These are phyloP conservation scores for Aporophyla nigra DNA, from an alignment of 2,888 invertebrate genomes.

Conservation along the genomic window DNA sequence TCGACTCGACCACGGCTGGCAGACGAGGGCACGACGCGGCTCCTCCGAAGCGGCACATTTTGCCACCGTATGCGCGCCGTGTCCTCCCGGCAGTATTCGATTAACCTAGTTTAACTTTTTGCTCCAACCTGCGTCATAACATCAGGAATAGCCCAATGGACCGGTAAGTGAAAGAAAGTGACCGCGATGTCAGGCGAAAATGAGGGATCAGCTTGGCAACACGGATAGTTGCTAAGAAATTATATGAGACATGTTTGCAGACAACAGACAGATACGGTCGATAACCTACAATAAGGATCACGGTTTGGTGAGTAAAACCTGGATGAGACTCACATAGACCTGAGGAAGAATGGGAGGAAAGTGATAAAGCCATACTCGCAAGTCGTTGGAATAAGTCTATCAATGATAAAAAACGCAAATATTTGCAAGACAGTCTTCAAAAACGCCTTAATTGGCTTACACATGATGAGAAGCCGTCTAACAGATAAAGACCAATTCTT, in stretches of 20 bases:
- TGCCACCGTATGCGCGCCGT: too few relatives aligned
- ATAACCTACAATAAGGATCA: not conserved
- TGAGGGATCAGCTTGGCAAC: not conserved
- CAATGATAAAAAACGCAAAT: not conserved
- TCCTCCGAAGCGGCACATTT: too few relatives aligned
- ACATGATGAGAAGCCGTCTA: constrained; percentile 32
- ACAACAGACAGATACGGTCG: not conserved
- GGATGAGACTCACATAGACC: not conserved
- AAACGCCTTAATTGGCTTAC: constrained; percentile 34
- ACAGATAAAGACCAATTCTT: not conserved
- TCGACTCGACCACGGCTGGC: too few relatives aligned
- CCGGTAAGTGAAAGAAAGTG: not conserved
- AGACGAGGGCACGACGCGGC: too few relatives aligned
- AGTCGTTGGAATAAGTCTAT: too few relatives aligned
- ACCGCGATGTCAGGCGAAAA: not conserved
- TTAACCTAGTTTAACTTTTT: too few relatives aligned
- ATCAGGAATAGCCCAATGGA: not conserved
- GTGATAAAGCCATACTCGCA: not conserved
- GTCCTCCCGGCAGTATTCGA: too few relatives aligned
- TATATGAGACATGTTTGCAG: not conserved
- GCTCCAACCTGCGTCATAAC: too few relatives aligned
- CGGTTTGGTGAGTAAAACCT: not conserved
- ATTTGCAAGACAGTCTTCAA: constrained; percentile 10
- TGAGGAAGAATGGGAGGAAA: not conserved
- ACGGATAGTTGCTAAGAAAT: not conserved